Percentiles rank a stretch among this genome's conserved stretches.
phyloP scores from a whole-genome alignment of 2,797 vertebrate species.

The Parauchenoglanis punctatus region DNA sequence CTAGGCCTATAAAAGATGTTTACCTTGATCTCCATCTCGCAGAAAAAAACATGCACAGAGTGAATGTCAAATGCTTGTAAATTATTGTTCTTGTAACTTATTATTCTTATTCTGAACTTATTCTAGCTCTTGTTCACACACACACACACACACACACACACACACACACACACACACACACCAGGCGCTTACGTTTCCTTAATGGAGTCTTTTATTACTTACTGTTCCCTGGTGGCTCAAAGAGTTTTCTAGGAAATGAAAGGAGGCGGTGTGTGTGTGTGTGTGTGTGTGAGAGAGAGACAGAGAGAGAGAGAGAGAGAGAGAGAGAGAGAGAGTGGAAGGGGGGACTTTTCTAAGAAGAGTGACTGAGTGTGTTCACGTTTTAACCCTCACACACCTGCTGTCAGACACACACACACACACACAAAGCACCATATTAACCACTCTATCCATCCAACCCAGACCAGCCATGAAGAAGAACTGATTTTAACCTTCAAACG shows the following conservation, averaged over 20 bases:
- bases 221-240: slow-evolving; percentile 24
- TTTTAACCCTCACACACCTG: slow-evolving; percentile 39
- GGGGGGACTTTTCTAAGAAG: slow-evolving; percentile 17
- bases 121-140: not conserved
- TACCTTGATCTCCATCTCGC: too few species aligned
- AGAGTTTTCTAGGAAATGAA: slow-evolving; percentile 56
- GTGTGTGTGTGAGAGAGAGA: not conserved
- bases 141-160: not conserved
- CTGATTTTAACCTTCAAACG: not conserved
- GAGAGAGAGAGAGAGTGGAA: not conserved
- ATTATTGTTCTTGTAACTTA: not conserved
- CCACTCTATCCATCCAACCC: not conserved
- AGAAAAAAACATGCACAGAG: too few species aligned
- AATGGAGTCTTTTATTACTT: slow-evolving; percentile 25
- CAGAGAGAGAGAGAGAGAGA: not conserved
- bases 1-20: not conserved
- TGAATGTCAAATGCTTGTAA: not conserved
- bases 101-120: too few species aligned
- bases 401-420: slow-evolving; percentile 1
- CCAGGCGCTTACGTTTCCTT: slow-evolving; percentile 1
- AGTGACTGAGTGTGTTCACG: slow-evolving; percentile 14
- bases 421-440: not conserved
- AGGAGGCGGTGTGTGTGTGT: slow-evolving; percentile 20
- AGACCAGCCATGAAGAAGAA: not conserved
- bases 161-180: not conserved